Base-by-base conservation (phyloP, 2,797 vertebrate species). In the Sternotherus odoratus region DNA sequence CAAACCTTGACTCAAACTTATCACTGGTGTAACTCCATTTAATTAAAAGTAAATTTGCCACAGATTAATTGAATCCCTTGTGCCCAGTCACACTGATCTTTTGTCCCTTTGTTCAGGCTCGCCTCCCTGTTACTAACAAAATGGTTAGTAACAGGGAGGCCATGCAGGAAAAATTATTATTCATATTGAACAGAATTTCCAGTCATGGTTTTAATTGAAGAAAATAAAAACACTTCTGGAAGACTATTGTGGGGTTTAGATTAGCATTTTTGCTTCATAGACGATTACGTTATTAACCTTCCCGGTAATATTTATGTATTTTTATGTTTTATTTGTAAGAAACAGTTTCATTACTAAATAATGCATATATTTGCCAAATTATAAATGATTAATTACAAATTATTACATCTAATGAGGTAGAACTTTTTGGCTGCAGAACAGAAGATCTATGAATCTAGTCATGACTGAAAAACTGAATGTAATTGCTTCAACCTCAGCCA, bases 381-480 rank as follows among this genome's bases (percentile, higher is more conserved):
- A 26, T 33, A 87, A 86, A 91, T 91, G 88, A 87, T 90, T 86
- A 95, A 94, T 81, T 86, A 93, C 77, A 88, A 92, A 79, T 82
- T 87, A 94, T 87, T 91, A 85, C 80, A 81, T 69, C 78, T 93
- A 96, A 90, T 81, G 93, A 96, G 95, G 94, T 79, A 81, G 90
- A 96, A 93, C 84, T 87, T 91, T 69, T 78, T 36, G 85, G 85
- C 30, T 93, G 95, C 77, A 91, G 56, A 92, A 93, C 21, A 77
- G 72, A 92, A 82, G 78, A 83, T 82, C 63, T 88, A 79, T 90
- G 85, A 92, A 50, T 90, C 82, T 89, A 46, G 51, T 88, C 83
- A 3, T 74, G 86, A 83, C 63, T 84, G 85, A 87, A 89, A 78
- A 60, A 77, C 54, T 43, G 39, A 83, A 54, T 53, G 48, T 88